These are phyloP conservation scores for Lepidochitona cinerea DNA, from an alignment of 2,888 invertebrate species.

Conservation along the genomic window DNA sequence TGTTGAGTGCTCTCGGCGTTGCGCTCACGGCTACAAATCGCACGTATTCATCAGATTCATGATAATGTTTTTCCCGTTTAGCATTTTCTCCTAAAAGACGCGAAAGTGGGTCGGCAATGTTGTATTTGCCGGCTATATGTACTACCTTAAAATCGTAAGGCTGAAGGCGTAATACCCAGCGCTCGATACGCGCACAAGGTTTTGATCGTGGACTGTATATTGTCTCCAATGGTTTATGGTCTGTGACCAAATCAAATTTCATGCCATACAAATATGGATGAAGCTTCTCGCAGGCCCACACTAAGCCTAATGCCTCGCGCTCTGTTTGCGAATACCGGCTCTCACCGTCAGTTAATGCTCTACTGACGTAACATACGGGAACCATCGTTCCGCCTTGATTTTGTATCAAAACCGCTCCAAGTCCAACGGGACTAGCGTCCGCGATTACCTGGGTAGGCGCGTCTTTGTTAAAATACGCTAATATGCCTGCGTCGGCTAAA, in stretches of 20 bases:
- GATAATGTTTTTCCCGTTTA: no score
- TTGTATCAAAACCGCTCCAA: conserved; percentile 19
- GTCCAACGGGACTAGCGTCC: conserved; percentile 18
- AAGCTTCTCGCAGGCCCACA: conserved; percentile 23
- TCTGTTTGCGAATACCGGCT: background rate
- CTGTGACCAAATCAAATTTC: conserved; percentile 20
- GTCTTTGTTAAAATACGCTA: conserved; percentile 17
- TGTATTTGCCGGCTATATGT: conserved; percentile 2
- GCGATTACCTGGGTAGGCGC: conserved; percentile 10
- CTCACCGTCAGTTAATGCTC: background rate
- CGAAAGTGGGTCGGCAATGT: conserved; percentile 11
- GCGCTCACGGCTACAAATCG: conserved; percentile 2
- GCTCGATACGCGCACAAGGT: conserved; percentile 8
- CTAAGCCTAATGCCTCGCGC: conserved; percentile 16
- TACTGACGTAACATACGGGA: background rate
- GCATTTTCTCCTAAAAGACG: background rate
- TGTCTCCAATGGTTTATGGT: conserved; percentile 21
- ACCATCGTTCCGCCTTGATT: background rate
- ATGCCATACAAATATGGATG: conserved; percentile 17
- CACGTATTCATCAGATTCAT: background rate
- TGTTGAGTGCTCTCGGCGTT: conserved; percentile 6
- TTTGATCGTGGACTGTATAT: conserved; percentile 8
- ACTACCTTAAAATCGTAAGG: conserved; percentile 1
- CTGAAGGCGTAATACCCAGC: conserved; percentile 10
- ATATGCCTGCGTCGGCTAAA: conserved; percentile 11